Percentiles rank a stretch among this genome's conserved stretches.
Conservation (phyloP, 2,888 invertebrate species). For the Linnaemya tessellans region DNA sequence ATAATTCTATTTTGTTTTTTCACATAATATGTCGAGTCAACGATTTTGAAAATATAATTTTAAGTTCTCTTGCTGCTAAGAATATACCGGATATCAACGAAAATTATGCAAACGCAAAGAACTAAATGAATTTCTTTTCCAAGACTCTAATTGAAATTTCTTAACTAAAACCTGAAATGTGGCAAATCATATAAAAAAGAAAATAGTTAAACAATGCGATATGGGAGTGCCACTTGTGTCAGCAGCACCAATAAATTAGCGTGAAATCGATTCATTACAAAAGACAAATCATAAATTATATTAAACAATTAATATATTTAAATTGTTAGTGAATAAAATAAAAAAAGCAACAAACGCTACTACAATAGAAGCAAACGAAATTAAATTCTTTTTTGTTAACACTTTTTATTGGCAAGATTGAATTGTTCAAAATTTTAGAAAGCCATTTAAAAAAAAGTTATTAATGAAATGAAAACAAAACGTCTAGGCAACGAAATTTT, state of each 20-base stretch:
- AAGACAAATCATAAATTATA: constrained; percentile 60
- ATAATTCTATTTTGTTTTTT: too few relatives aligned
- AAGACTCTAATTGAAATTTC: too few relatives aligned
- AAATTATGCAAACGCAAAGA: too few relatives aligned
- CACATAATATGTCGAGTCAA: too few relatives aligned
- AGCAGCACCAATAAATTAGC: constrained; percentile 11
- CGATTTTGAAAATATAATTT: too few relatives aligned
- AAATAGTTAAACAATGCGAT: neutral
- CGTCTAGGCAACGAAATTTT: neutral
- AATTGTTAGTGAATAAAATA: constrained; percentile 49
- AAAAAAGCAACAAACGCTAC: too few relatives aligned
- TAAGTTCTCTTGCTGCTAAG: too few relatives aligned
- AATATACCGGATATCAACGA: too few relatives aligned
- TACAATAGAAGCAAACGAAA: constrained; percentile 27
- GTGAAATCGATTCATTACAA: constrained; percentile 39
- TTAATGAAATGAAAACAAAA: neutral
- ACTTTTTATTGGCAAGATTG: neutral
- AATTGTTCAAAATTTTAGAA: neutral
- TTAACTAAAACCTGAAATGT: too few relatives aligned
- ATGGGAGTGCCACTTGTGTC: constrained; percentile 49
- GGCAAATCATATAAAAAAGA: too few relatives aligned
- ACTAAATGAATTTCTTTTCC: too few relatives aligned
- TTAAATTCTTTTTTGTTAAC: constrained; percentile 8
- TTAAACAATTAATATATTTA: constrained; percentile 50
- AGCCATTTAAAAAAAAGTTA: neutral